Evolutionary conservation across 92 coral and sea anemone species (phyloP).

Genomic region (Parazoanthus darwini): DNA sequence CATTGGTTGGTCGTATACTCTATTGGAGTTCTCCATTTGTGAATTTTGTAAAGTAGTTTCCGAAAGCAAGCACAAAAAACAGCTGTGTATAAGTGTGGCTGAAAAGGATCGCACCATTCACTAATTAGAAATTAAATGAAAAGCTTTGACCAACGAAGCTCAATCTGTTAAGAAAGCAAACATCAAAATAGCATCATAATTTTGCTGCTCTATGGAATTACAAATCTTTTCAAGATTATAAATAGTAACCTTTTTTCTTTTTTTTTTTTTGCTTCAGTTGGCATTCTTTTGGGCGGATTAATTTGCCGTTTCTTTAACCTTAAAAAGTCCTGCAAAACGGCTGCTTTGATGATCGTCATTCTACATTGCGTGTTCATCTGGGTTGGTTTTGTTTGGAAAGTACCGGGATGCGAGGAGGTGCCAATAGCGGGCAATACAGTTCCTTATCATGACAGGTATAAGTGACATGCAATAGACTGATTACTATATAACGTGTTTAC

Average conservation of each 20-base stretch:
- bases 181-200: too few species aligned
- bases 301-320: slow-evolving; percentile 36
- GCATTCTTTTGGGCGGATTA: slow-evolving; percentile 29
- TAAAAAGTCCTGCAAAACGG: slow-evolving; percentile 28
- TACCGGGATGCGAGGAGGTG: slow-evolving; percentile 25
- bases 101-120: too few species aligned
- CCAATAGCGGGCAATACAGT: slow-evolving; percentile 23
- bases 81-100: too few species aligned
- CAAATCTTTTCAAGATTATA: neutral
- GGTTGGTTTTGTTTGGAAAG: slow-evolving; percentile 19
- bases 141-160: too few species aligned
- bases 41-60: too few species aligned
- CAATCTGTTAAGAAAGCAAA: too few species aligned
- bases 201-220: neutral
- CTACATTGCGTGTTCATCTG: slow-evolving; percentile 22
- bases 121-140: too few species aligned
- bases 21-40: too few species aligned
- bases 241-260: neutral
- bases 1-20: too few species aligned
- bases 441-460: slow-evolving; percentile 16
- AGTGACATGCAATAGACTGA: neutral
- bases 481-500: neutral
- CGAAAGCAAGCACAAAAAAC: too few species aligned
- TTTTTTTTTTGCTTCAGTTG: slow-evolving; percentile 7
- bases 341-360: slow-evolving; percentile 27